Evolutionary conservation across 2,888 invertebrate species (phyloP).

Genomic region (Autographa gamma): DNA sequence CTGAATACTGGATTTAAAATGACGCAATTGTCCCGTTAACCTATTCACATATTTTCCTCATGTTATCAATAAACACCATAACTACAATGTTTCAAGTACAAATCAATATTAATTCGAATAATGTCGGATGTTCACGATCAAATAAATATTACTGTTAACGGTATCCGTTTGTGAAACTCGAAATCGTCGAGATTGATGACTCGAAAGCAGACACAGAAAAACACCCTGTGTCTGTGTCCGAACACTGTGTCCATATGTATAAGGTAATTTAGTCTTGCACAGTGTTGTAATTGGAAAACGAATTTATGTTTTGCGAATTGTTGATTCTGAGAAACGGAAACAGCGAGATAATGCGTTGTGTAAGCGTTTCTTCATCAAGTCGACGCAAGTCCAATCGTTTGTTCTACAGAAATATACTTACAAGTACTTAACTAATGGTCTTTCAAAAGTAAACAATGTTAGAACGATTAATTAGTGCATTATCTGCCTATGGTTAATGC

Average conservation of each 20-base stretch:
- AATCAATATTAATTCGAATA: slow-evolving; percentile 2
- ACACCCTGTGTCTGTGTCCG: not conserved
- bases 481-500: not conserved
- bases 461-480: slow-evolving; percentile 57
- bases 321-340: slow-evolving; percentile 66
- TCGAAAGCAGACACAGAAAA: slow-evolving; percentile 21
- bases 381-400: slow-evolving; percentile 28
- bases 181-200: slow-evolving; percentile 38
- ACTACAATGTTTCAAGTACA: slow-evolving; percentile 19
- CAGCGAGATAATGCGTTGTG: slow-evolving; percentile 57
- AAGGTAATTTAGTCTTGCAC: slow-evolving; percentile 15
- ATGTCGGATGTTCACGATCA: slow-evolving; percentile 26
- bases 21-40: slow-evolving; percentile 40
- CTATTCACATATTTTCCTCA: slow-evolving; percentile 46
- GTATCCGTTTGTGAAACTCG: slow-evolving; percentile 47
- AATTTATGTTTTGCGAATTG: slow-evolving; percentile 49
- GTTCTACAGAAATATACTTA: slow-evolving; percentile 10
- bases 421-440: slow-evolving; percentile 26
- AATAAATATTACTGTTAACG: slow-evolving; percentile 40
- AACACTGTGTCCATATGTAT: slow-evolving; percentile 26
- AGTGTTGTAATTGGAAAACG: slow-evolving; percentile 45
- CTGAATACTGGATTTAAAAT: slow-evolving; percentile 20
- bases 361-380: slow-evolving; percentile 50
- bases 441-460: slow-evolving; percentile 50
- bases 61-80: slow-evolving; percentile 24